A percentile compares a stretch with the other conserved stretches of the same genome.
phyloP scores from a whole-genome alignment of 2,113 vertebrate genomes.

The Cariama cristata region DNA sequence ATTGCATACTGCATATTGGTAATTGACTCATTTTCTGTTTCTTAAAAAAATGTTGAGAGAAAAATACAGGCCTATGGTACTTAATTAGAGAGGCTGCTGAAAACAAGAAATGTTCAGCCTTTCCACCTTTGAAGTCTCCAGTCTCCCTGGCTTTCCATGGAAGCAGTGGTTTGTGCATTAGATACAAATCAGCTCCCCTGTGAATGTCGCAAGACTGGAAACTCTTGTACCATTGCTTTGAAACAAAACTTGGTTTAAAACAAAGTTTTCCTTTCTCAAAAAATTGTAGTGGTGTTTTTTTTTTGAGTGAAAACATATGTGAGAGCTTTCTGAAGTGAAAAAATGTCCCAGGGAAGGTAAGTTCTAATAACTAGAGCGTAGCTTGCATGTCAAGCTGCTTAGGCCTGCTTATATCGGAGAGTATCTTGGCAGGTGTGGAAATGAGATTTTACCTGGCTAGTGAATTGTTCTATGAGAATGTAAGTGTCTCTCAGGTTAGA shows the following conservation, averaged over 20 bases:
- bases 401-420: background rate
- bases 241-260: background rate
- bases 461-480: background rate
- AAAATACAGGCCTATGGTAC: background rate
- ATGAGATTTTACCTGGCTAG: background rate
- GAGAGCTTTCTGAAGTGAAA: background rate
- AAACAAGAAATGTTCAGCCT: background rate
- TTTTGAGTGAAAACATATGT: background rate
- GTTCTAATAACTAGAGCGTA: background rate
- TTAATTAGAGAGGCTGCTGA: background rate
- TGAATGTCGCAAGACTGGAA: background rate
- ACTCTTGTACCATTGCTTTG: background rate
- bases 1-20: background rate
- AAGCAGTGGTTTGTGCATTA: background rate
- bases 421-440: background rate
- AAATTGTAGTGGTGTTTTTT: background rate
- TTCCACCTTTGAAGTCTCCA: background rate
- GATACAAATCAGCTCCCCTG: background rate
- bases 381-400: background rate
- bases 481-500: background rate
- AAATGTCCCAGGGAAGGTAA: background rate
- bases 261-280: background rate
- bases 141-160: background rate
- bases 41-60: background rate
- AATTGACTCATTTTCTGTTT: background rate